Conservation (phyloP, 2,797 vertebrate species). For the Trachurus trachurus region DNA sequence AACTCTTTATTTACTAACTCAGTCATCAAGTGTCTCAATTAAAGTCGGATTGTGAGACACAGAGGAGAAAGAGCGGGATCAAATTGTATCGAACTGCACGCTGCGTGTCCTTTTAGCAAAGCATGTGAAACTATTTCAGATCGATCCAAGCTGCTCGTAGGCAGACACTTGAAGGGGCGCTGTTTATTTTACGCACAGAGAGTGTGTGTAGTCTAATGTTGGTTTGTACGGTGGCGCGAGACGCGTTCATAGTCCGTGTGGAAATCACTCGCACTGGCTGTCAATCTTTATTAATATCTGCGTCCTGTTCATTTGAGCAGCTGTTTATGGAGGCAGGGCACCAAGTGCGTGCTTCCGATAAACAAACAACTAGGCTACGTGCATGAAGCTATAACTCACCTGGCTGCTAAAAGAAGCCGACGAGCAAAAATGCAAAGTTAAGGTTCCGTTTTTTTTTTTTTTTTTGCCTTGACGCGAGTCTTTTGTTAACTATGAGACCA, state of each 20-base stretch:
- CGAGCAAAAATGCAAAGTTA: not conserved
- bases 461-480: not conserved
- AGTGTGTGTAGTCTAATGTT: constrained; percentile 28
- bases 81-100: not conserved
- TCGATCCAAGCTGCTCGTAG: not conserved
- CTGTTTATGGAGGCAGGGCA: constrained; percentile 7
- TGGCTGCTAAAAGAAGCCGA: not conserved
- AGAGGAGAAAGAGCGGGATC: not conserved
- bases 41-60: not conserved
- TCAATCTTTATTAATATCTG: constrained; percentile 54
- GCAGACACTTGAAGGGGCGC: not conserved
- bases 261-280: constrained; percentile 41
- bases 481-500: constrained; percentile 7
- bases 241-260: constrained; percentile 42
- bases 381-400: not conserved
- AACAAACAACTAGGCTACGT: not conserved
- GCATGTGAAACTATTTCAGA: constrained; percentile 28
- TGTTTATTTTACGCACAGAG: constrained; percentile 1
- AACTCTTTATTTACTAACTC: not conserved
- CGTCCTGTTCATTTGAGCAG: constrained; percentile 22
- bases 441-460: constrained; percentile 60
- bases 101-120: not conserved
- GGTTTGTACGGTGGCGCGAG: constrained; percentile 15
- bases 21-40: not conserved
- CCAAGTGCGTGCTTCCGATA: not conserved